Percentiles rank a stretch among this genome's conserved stretches.
Conservation (phyloP, 2,888 invertebrate species). For the Spatulosminthurus flaviceps region DNA sequence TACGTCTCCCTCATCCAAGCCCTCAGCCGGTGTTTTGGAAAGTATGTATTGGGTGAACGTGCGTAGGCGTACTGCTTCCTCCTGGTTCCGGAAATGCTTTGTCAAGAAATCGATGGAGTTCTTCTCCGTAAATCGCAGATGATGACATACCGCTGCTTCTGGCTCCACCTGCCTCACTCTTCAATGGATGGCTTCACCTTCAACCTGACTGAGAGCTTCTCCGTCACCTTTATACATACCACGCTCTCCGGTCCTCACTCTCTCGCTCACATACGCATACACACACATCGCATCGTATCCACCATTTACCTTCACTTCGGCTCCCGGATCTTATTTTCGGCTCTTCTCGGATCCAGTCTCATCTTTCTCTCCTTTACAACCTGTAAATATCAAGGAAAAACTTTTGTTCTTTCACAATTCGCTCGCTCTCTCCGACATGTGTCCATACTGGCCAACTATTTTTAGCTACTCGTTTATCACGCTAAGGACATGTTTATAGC, state of each 20-base stretch:
- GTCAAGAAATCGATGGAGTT: slow-evolving; percentile 39
- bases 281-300: too few relatives aligned
- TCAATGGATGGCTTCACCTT: too few relatives aligned
- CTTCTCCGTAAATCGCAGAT: slow-evolving; percentile 25
- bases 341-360: not conserved
- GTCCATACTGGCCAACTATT: too few relatives aligned
- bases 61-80: slow-evolving; percentile 46
- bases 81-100: slow-evolving; percentile 43
- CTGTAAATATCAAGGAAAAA: not conserved
- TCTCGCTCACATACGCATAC: too few relatives aligned
- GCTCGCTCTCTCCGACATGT: too few relatives aligned
- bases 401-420: too few relatives aligned
- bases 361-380: not conserved
- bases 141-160: not conserved
- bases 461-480: too few relatives aligned
- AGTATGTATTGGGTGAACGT: not conserved
- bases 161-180: too few relatives aligned
- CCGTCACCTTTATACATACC: not conserved
- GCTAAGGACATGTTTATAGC: too few relatives aligned
- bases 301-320: not conserved
- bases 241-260: too few relatives aligned
- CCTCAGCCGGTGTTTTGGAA: not conserved
- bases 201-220: not conserved
- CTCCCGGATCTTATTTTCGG: not conserved
- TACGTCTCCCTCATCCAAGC: not conserved